A percentile compares a stretch with the other conserved stretches of the same genome.
Conservation (phyloP, 2,797 vertebrate species). For the Okamejei kenojei region DNA sequence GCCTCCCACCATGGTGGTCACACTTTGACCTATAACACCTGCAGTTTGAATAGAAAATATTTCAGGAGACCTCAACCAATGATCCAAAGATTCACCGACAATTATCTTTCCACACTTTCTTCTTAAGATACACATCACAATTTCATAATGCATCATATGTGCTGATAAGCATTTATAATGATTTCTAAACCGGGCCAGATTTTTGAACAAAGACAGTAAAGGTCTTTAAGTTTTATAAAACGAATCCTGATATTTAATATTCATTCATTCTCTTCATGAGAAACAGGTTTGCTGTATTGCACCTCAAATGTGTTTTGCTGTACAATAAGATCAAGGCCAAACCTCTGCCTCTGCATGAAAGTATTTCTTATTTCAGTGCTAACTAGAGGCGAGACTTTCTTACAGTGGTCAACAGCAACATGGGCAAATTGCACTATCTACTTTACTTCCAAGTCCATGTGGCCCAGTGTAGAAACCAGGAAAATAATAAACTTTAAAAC, state of each 20-base stretch:
- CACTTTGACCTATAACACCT: conserved; percentile 73
- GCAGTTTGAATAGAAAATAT: conserved; percentile 27
- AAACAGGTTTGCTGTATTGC: neutral
- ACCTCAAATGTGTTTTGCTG: neutral
- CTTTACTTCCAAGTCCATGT: neutral
- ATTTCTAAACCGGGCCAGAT: neutral
- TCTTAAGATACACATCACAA: neutral
- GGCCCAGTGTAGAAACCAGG: neutral
- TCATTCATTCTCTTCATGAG: neutral
- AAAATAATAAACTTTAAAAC: neutral
- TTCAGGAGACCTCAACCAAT: neutral
- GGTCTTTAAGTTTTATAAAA: neutral
- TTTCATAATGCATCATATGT: neutral
- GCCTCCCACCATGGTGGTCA: conserved; percentile 74
- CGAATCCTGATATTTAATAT: neutral
- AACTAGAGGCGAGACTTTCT: neutral
- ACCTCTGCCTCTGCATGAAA: neutral
- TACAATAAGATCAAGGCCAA: neutral
- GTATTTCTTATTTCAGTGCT: neutral
- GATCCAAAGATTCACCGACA: neutral
- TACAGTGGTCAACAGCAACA: neutral
- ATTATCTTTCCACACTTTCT: neutral
- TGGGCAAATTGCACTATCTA: neutral
- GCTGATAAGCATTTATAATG: neutral
- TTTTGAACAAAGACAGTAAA: neutral